phyloP scores from a whole-genome alignment of 2,888 invertebrate species.

The Conchocele bisecta region DNA sequence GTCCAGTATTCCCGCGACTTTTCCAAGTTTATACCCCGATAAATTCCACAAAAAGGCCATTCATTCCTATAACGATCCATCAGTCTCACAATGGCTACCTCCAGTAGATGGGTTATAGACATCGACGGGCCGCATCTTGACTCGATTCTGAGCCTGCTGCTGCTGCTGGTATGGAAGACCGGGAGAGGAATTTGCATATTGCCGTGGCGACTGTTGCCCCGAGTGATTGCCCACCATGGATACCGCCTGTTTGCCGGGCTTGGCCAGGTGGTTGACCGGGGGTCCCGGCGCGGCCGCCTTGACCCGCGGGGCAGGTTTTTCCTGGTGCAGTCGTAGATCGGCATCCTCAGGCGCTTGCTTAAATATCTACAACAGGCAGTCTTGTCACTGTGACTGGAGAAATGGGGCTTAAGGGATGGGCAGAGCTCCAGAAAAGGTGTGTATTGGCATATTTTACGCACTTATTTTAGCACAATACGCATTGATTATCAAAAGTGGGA shows the following conservation, averaged over 20 bases:
- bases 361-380: constrained; percentile 78
- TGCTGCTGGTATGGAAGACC: constrained; percentile 53
- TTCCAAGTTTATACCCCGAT: too few species aligned
- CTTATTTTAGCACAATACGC: too few species aligned
- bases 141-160: constrained; percentile 26
- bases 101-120: constrained; percentile 70
- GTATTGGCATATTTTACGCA: too few species aligned
- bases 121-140: constrained; percentile 65
- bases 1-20: too few species aligned
- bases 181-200: constrained; percentile 69
- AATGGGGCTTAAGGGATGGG: too few species aligned
- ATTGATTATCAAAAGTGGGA: too few species aligned
- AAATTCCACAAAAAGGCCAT: too few species aligned
- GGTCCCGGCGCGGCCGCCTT: constrained; percentile 35
- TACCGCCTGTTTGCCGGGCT: constrained; percentile 49
- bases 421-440: too few species aligned
- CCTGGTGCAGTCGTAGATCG: constrained; percentile 59
- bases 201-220: constrained; percentile 28
- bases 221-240: constrained; percentile 27
- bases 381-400: too few species aligned
- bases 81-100: constrained; percentile 62
- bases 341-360: constrained; percentile 75
- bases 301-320: constrained; percentile 33
- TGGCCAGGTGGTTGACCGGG: constrained; percentile 24
- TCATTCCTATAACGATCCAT: neutral